Base-by-base conservation (phyloP, 2,888 invertebrate genomes). In the Parnassius mnemosyne region DNA sequence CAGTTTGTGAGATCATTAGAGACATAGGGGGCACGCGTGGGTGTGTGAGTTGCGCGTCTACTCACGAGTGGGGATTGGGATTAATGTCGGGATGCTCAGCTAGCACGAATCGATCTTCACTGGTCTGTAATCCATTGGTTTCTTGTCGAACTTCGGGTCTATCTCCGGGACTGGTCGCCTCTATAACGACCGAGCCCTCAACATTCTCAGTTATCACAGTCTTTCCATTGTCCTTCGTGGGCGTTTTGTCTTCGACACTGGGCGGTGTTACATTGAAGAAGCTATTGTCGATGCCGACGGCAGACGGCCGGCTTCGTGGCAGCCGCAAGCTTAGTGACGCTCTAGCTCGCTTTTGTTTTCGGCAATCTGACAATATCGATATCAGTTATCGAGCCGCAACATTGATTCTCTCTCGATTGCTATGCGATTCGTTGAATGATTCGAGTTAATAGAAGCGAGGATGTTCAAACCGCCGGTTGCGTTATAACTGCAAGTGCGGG, bases 1-100 rank as follows among this genome's bases (percentile, higher is more conserved):
- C 54, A 63, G 49, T 57, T 34, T 53, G 53, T 62, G 53, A 53
- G 55, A 43, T 55, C 44, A 51, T 53, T 43, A 25, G 20, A 51
- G 54, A 44, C 25, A 25, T n/a, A 46, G 54, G 73, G 73, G 76
- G 72, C 79, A 82, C 82, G 81, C 82, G 81, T 79, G 80, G 75
- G 60, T 60, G 67, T 76, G 78, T 76, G 82, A 76, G 80, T 74
- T 72, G 73, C 75, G 77, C 76, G 75, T 72, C 76, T 91, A 92
- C 92, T 92, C 92, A 92, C 92, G 92, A 89, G 81, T 90, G 90
- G 67, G 88, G 89, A 68, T 91, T 87, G 73, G 87, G 89, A 79
- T 84, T 89, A 71, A 78, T 76, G 70, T 91, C 90, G 50, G 88
- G 87, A 65, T 74, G 79, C 71, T 79, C 73, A 41, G 89, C 91